Evolutionary conservation across 2,113 vertebrate species (phyloP), one percentile per base, ranked within the genome.

Genomic region (Malurus alboscapulatus): DNA sequence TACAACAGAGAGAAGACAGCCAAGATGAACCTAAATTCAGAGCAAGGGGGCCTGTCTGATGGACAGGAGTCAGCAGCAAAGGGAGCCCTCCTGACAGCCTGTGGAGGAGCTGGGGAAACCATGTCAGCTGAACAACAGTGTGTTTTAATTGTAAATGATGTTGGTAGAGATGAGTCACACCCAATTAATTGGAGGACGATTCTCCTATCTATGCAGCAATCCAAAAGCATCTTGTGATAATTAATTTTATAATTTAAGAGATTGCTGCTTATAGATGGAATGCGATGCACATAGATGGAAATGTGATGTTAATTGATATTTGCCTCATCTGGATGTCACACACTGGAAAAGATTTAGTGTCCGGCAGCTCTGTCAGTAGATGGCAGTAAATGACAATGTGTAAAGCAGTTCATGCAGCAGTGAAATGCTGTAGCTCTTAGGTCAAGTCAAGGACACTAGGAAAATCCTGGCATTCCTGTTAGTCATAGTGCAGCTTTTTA

Each of bases 381-480:
- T 96, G 97, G 96, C 91, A 63, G 94, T 71, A 95, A 77, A 66
- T 5, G 44, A 54, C 47, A 55, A 47, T 13, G 2, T 38, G 54
- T 59, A 7, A 38, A 90, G 48, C 47, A 10, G 17, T 32, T 80
- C 38, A 17, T 14, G 25, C 29, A 26, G 69, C 63, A n/a, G 6
- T 9, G 44, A 63, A 77, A 19, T 4, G 14, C n/a, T 81, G 25
- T 12, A n/a, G 7, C 21, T n/a, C 73, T 51, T 36, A 9, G 54
- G 59, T 87, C 27, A 6, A 9, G 5, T 44, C 83, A 80, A 89
- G 75, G 90, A 51, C 44, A 2, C 10, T 4, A 17, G 15, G 71
- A 92, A 65, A 55, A 48, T 12, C 13, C 27, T 7, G 32, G n/a
- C 17, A 19, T 85, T 63, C 12, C 2, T 57, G 15, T 63, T 79